Evolutionary conservation across 2,888 invertebrate species (phyloP).

Genomic region (Noctua fimbriata): DNA sequence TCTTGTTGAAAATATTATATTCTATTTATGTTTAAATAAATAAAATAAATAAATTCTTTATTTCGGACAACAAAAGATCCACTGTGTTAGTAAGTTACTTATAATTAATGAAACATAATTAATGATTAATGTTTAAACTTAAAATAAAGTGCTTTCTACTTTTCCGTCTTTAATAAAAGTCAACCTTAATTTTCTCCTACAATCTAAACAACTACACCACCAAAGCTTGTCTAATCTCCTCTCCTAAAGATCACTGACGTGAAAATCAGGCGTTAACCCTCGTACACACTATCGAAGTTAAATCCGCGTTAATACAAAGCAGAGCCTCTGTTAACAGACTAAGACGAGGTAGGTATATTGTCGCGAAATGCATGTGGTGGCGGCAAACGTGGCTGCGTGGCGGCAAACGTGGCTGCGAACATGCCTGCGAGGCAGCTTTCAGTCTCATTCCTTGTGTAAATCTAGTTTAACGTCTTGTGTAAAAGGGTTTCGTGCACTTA

Average conservation of each 20-base stretch:
- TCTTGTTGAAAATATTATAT: neutral
- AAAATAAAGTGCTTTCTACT: neutral
- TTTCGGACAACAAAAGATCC: too few relatives aligned
- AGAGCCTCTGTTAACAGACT: constrained; percentile 39
- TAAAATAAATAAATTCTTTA: too few relatives aligned
- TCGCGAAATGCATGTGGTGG: constrained; percentile 58
- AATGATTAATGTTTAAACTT: neutral
- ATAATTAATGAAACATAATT: too few relatives aligned
- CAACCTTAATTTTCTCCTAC: neutral
- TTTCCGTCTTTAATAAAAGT: too few relatives aligned
- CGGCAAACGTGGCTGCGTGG: constrained; percentile 38
- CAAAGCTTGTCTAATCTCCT: neutral
- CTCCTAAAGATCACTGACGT: constrained; percentile 26
- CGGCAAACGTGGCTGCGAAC: constrained; percentile 57
- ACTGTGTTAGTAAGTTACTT: too few relatives aligned
- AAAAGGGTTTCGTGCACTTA: constrained; percentile 67
- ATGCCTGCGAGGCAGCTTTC: constrained; percentile 45
- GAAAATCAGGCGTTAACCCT: constrained; percentile 11
- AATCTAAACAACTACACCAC: neutral
- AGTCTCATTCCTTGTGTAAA: constrained; percentile 67
- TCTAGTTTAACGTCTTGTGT: constrained; percentile 65
- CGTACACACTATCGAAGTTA: constrained; percentile 21
- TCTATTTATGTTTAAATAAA: neutral
- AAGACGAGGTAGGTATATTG: constrained; percentile 36
- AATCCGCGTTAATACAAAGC: constrained; percentile 41